phyloP scores from a whole-genome alignment of 37 sponge, comb jelly and placozoan genomes.

The Spongilla lacustris region DNA sequence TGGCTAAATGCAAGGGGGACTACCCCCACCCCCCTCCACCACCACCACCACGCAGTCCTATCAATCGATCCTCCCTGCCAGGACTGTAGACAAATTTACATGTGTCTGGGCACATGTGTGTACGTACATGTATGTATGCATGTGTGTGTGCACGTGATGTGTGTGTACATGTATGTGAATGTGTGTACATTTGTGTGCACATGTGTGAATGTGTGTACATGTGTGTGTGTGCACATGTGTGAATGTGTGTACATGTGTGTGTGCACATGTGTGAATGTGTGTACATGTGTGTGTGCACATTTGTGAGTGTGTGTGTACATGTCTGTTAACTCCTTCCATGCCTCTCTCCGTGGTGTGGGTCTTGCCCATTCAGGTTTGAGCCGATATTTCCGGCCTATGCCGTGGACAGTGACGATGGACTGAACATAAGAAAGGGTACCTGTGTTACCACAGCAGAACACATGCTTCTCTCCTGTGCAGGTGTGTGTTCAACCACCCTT shows the following conservation, averaged over 20 bases:
- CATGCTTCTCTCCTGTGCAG: slow-evolving; percentile 75
- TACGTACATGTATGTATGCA: no score
- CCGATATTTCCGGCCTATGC: slow-evolving; percentile 55
- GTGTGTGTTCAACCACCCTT: slow-evolving; percentile 5
- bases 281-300: not conserved
- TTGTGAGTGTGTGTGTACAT: not conserved
- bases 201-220: no score
- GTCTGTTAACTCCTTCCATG: not conserved
- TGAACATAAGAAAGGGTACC: slow-evolving; percentile 12
- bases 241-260: not conserved
- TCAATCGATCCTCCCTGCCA: no score
- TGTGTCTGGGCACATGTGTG: no score
- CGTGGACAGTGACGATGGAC: slow-evolving; percentile 6
- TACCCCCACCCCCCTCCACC: no score
- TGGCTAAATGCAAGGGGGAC: no score
- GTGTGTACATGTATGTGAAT: no score
- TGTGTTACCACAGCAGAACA: slow-evolving; percentile 64
- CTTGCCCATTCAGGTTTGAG: slow-evolving; percentile 23
- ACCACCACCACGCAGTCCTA: no score
- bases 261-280: not conserved
- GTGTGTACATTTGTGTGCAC: no score
- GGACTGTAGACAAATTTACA: no score
- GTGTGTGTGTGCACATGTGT: not conserved
- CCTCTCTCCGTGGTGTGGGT: not conserved
- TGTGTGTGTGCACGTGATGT: no score